A percentile compares a stretch with the other conserved stretches of the same genome.
These are phyloP conservation scores for Pelochelys cantorii DNA, from an alignment of 2,797 vertebrate species.

Conservation along the genomic window DNA sequence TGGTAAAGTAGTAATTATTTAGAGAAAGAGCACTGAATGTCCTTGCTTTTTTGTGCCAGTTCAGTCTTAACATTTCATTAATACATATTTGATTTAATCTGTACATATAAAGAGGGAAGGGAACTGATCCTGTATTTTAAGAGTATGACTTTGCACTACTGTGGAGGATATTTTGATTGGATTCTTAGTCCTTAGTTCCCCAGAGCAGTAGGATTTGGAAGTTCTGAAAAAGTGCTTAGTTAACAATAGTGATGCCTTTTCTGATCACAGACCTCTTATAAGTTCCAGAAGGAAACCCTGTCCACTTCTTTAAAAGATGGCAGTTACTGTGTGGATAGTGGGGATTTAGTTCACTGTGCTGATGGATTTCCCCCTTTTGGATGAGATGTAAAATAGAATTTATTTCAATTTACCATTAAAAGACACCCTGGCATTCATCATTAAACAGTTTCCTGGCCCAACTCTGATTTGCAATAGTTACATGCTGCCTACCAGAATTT, in stretches of 20 bases:
- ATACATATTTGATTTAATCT: background rate
- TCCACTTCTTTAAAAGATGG: background rate
- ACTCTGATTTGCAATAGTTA: background rate
- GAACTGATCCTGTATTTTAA: background rate
- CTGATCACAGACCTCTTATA: background rate
- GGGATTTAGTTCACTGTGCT: background rate
- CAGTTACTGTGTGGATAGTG: background rate
- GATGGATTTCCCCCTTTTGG: background rate
- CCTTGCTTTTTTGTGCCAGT: background rate
- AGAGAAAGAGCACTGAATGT: background rate
- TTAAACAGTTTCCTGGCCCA: background rate
- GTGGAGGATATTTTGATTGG: background rate
- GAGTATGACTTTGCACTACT: background rate
- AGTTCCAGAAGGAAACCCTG: background rate
- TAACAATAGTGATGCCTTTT: background rate
- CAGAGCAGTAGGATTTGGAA: background rate
- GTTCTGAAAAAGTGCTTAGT: background rate
- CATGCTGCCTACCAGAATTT: background rate
- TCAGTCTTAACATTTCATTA: background rate
- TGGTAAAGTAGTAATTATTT: background rate
- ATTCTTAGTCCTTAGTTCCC: background rate
- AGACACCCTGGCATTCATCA: background rate
- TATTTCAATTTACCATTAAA: background rate
- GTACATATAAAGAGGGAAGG: background rate
- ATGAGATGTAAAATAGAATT: background rate